Evolutionary conservation across 2,113 vertebrate genomes (phyloP), one percentile per base, ranked within the genome.

Genomic region (Solea solea): DNA sequence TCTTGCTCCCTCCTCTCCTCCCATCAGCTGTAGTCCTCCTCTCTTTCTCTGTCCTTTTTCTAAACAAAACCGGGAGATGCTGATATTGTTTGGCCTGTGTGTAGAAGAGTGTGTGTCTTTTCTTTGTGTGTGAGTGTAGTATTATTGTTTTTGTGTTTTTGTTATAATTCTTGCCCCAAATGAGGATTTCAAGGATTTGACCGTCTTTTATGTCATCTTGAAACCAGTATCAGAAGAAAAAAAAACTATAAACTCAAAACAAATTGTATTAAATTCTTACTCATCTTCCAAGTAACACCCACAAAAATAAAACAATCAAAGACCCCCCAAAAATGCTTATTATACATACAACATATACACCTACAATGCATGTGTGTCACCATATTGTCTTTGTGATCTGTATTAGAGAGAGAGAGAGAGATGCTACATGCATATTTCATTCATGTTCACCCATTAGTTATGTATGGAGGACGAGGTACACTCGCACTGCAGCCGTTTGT

Each of bases 401-500:
- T 73, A 68, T 62, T 54, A 62, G 55, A 34, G 34, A 34, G 34
- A 34, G 34, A 34, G 34, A 34, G 66, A 63, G 16, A 34, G 45
- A 49, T 16, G 28, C 42, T 8, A 5, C 3, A 76, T 79, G 60
- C 56, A 81, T 82, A 72, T 82, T 81, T 87, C 50, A 84, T 81
- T 65, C 68, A 46, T 34, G 14, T 55, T 10, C 41, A 54, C 6
- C 56, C 62, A 78, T 78, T 55, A 76, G 76, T 81, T 69, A 81
- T 73, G 74, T 52, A 72, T 27, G 45, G 52, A 27, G 21, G 63
- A 85, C 54, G 21, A 42, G 55, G 56, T 61, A 59, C 63, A 68
- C 82, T 78, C 42, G 39, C 63, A 10, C 77, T 64, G 70, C 5
- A 45, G 56, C 76, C 74, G 61, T 84, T 84, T 84, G 80, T 87